These are phyloP conservation scores for Ecliptopera silaceata DNA, from an alignment of 2,888 invertebrate species.

Conservation along the genomic window DNA sequence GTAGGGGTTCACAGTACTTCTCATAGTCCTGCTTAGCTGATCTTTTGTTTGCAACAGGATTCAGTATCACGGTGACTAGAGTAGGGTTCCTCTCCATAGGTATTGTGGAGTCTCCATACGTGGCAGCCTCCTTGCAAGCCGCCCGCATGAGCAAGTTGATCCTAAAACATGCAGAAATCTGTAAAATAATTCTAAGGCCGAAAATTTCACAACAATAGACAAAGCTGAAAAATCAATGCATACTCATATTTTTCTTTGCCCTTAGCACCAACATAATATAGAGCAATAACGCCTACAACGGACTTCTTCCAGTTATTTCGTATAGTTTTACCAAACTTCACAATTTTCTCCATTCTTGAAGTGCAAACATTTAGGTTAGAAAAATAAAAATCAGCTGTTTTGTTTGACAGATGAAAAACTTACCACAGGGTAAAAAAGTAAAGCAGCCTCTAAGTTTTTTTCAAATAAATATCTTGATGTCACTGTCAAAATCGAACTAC, in stretches of 20 bases:
- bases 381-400: slow-evolving; percentile 1
- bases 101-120: slow-evolving; percentile 86
- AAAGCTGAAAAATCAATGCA: slow-evolving; percentile 30
- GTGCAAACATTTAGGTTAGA: slow-evolving; percentile 7
- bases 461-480: no score
- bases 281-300: slow-evolving; percentile 85
- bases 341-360: slow-evolving; percentile 59
- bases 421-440: no score
- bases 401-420: neutral
- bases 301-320: slow-evolving; percentile 96
- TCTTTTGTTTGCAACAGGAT: slow-evolving; percentile 94
- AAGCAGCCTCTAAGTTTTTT: no score
- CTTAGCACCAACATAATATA: slow-evolving; percentile 88
- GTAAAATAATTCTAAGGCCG: neutral
- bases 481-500: no score
- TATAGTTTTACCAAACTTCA: slow-evolving; percentile 86
- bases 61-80: slow-evolving; percentile 93
- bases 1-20: slow-evolving; percentile 95
- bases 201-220: neutral
- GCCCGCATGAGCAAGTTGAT: slow-evolving; percentile 89
- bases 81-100: slow-evolving; percentile 85
- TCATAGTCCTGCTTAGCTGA: slow-evolving; percentile 88
- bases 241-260: slow-evolving; percentile 89
- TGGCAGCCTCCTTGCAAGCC: slow-evolving; percentile 90
- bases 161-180: slow-evolving; percentile 68